Evolutionary conservation across 2,888 invertebrate species (phyloP).

Genomic region (Acleris sparsana): DNA sequence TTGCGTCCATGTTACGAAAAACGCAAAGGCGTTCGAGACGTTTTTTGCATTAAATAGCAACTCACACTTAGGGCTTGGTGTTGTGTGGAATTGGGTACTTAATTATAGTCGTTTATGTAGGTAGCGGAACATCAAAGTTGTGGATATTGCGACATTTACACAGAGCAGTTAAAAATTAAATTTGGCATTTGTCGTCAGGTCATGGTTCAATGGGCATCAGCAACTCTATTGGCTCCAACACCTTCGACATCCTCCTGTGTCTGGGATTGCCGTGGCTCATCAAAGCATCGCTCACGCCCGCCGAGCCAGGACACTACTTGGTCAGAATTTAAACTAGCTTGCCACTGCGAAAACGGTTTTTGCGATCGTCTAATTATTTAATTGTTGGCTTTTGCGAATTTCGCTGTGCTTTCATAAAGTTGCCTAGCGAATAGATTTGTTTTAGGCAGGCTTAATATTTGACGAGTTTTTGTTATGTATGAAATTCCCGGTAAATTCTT

Average conservation of each 20-base stretch:
- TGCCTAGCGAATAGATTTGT: constrained; percentile 30
- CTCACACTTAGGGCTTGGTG: too few relatives aligned
- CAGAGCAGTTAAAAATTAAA: too few relatives aligned
- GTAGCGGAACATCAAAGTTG: too few relatives aligned
- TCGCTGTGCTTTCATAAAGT: constrained; percentile 18
- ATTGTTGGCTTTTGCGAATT: constrained; percentile 25
- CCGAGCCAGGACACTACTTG: constrained; percentile 90
- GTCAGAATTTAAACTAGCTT: constrained; percentile 67
- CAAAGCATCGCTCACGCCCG: constrained; percentile 92
- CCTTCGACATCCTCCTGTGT: constrained; percentile 94
- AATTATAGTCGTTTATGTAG: too few relatives aligned
- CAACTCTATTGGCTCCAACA: constrained; percentile 95
- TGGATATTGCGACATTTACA: too few relatives aligned
- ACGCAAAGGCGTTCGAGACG: too few relatives aligned
- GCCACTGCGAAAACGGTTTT: constrained; percentile 13
- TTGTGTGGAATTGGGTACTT: too few relatives aligned
- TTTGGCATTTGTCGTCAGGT: constrained; percentile 74
- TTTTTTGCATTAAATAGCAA: too few relatives aligned
- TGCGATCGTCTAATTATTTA: constrained; percentile 11
- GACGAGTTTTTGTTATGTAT: too few relatives aligned
- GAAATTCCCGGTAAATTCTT: too few relatives aligned
- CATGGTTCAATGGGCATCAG: constrained; percentile 96
- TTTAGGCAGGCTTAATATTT: too few relatives aligned
- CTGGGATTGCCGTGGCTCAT: constrained; percentile 95
- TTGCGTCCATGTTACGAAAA: too few relatives aligned